These are phyloP conservation scores for Ovibos moschatus DNA, from an alignment of 2,113 vertebrate genomes.

Conservation along the genomic window DNA sequence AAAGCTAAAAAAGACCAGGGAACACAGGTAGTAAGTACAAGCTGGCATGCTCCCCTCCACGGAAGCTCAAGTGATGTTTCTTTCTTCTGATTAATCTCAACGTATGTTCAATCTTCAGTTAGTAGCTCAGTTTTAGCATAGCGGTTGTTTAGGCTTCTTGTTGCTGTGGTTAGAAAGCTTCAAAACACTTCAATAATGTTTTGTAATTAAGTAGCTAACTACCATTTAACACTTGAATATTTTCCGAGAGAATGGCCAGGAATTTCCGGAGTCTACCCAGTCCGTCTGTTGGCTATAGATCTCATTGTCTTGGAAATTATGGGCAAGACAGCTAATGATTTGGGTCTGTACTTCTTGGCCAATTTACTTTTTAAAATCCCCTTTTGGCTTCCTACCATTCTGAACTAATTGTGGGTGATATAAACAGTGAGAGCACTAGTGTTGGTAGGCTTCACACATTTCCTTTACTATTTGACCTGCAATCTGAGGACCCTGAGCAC, in stretches of 20 bases:
- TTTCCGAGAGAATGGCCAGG: background rate
- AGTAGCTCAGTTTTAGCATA: background rate
- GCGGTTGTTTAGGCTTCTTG: background rate
- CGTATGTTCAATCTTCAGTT: background rate
- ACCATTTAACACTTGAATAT: background rate
- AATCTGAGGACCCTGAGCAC: background rate
- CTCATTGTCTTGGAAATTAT: background rate
- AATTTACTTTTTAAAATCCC: background rate
- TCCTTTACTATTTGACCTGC: background rate
- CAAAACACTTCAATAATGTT: background rate
- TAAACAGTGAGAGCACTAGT: background rate
- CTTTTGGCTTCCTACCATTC: background rate
- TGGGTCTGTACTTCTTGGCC: background rate
- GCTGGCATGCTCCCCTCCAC: no score
- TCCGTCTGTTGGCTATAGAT: background rate
- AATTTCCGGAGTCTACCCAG: background rate
- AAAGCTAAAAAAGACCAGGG: background rate
- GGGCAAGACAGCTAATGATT: background rate
- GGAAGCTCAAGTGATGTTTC: background rate
- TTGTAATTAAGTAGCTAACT: background rate
- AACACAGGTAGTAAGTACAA: rapidly evolving
- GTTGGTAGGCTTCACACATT: background rate
- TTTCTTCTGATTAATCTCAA: background rate
- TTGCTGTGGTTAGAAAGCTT: background rate
- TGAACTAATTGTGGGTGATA: background rate